Percentiles rank a stretch among this genome's conserved stretches.
These are phyloP conservation scores for Taxidea taxus DNA, from an alignment of 2,113 vertebrate species.

Conservation along the genomic window DNA sequence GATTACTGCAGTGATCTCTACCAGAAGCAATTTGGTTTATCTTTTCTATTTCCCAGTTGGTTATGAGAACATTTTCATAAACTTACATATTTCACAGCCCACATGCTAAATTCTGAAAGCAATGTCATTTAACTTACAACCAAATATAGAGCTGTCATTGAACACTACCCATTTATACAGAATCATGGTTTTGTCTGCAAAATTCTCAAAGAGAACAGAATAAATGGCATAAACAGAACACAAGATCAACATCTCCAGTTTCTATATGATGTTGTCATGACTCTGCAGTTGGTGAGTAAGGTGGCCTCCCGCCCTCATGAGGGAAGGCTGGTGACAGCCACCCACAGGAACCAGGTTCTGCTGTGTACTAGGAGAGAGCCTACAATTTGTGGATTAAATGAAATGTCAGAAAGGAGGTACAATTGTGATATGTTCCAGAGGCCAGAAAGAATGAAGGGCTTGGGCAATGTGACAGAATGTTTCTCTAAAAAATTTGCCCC, in stretches of 20 bases:
- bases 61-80: constrained; percentile 48
- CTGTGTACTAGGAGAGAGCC: neutral
- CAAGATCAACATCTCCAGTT: neutral
- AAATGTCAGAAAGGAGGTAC: constrained; percentile 15
- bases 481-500: neutral
- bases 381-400: neutral
- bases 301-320: rapidly evolving
- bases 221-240: neutral
- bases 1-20: neutral
- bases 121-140: constrained; percentile 39
- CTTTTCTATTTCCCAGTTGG: constrained; percentile 32
- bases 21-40: neutral
- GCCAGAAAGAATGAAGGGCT: neutral
- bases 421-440: constrained; percentile 14
- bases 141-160: constrained; percentile 30
- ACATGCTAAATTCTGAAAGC: constrained; percentile 10
- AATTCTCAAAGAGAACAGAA: constrained; percentile 29
- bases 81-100: constrained; percentile 25
- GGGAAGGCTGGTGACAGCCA: neutral
- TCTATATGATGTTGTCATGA: neutral
- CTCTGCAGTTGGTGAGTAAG: neutral
- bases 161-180: neutral
- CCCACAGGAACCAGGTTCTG: neutral
- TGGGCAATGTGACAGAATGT: neutral
- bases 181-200: constrained; percentile 30